Conservation (phyloP, 2,888 invertebrate species). For the Aporophyla nigra region DNA sequence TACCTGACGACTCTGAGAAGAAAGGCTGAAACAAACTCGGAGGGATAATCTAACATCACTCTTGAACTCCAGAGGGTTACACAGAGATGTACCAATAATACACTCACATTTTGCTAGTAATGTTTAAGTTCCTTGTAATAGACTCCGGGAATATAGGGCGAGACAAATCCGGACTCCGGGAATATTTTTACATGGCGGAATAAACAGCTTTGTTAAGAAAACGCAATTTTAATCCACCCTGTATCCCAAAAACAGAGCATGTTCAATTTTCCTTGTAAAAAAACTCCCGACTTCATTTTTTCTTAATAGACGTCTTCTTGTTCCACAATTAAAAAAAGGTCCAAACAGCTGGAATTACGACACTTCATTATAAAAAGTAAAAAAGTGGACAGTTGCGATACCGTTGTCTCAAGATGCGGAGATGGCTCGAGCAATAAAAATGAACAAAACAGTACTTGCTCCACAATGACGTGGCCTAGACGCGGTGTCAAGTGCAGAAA, state of each 20-base stretch:
- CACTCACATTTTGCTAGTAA: background rate
- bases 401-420: constrained; percentile 71
- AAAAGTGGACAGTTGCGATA: constrained; percentile 56
- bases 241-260: constrained; percentile 30
- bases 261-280: constrained; percentile 38
- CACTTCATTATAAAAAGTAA: constrained; percentile 65
- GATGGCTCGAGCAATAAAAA: constrained; percentile 82
- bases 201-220: constrained; percentile 2
- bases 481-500: constrained; percentile 89
- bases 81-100: no score
- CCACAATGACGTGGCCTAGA: constrained; percentile 83
- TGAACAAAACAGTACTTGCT: constrained; percentile 82
- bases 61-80: no score
- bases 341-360: constrained; percentile 52
- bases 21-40: no score
- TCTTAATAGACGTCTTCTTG: constrained; percentile 44
- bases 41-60: no score
- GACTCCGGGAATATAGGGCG: background rate
- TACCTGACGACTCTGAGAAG: no score
- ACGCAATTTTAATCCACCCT: background rate
- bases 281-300: constrained; percentile 31
- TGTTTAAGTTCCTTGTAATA: background rate
- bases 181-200: background rate
- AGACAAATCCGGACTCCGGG: background rate
- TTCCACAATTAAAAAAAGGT: constrained; percentile 57